Evolutionary conservation across 2,888 invertebrate species (phyloP).

Genomic region (Leptarthrus brevirostris): DNA sequence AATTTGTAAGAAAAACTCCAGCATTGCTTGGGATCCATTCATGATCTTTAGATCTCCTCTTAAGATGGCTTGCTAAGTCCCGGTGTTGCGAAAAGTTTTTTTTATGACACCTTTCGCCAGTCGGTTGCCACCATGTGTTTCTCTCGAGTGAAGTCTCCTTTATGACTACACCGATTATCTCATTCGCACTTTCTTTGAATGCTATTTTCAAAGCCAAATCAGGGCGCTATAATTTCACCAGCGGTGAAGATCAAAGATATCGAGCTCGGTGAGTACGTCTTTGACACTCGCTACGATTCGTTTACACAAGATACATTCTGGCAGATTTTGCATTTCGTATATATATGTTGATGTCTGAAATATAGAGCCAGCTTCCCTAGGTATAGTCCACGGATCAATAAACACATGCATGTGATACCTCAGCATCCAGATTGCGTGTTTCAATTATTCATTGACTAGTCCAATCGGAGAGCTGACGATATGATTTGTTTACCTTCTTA

Average conservation of each 20-base stretch:
- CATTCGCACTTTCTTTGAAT: constrained; percentile 53
- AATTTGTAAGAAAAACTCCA: constrained; percentile 6
- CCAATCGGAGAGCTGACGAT: constrained; percentile 11
- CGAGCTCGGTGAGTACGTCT: constrained; percentile 1
- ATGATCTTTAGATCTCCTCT: constrained; percentile 6
- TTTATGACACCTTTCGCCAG: constrained; percentile 38
- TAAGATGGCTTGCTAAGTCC: constrained; percentile 16
- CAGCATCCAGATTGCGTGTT: constrained; percentile 4
- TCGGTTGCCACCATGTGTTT: constrained; percentile 48
- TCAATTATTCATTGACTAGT: constrained; percentile 28
- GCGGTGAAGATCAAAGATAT: constrained; percentile 38
- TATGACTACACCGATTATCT: constrained; percentile 48
- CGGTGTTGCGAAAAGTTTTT: constrained; percentile 42
- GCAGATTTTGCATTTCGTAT: neutral
- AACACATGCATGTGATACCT: constrained; percentile 29
- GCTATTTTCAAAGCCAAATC: constrained; percentile 48
- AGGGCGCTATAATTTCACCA: constrained; percentile 13
- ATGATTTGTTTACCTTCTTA: constrained; percentile 52
- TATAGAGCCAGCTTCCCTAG: neutral
- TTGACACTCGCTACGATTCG: constrained; percentile 46
- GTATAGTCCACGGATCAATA: constrained; percentile 16
- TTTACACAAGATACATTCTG: constrained; percentile 36
- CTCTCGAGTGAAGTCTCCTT: constrained; percentile 23
- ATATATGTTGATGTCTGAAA: neutral
- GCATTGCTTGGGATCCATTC: neutral